Base-by-base conservation (phyloP, 1,140 invertebrate species). In the Pseudomyrmex sp. region DNA sequence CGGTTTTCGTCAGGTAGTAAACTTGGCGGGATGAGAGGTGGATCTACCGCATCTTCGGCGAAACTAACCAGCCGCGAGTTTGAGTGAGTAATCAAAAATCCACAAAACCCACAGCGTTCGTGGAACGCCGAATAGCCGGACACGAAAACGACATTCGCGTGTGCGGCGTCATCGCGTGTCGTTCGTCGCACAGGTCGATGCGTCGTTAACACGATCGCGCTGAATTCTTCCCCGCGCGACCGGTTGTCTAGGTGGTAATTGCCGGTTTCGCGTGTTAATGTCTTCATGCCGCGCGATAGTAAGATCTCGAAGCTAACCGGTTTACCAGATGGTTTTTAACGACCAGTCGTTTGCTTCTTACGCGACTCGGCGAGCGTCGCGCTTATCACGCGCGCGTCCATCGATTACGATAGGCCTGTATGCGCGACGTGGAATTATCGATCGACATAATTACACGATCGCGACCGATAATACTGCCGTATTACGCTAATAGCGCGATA, bases 261-360 rank as follows among this genome's bases (percentile, higher is more conserved):
- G 89, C 74, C 62, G 82, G 87, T 82, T 86, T 91, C 74, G 90
- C 89, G 88, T 88, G 90, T 87, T 91, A 90, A 91, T 88, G 90
- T 91, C 89, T 91, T 91, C 85, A 91, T 91, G 85, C 61, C 59
- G 82, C 65, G 82, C 20, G 20, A 26, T 44, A 66, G 85, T 72
- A 58, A 50, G 48, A 63, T 83, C 35, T 35, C 56, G n/a, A 65
- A 23, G n/a, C 65, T 66, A 74, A 89, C 80, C 80, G 82, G 88
- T 83, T 86, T 77, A 52, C 70, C 88, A 85, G 85, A 83, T 85
- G 87, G 87, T 72, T 88, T 88, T 62, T 59, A 35, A 35, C 56
- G 61, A 69, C 79, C 72, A 65, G 79, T 59, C 48, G 84, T 72
- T 20, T 26, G 79, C 23, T 23, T 12, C 26, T 26, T n/a, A 73